phyloP scores from a whole-genome alignment of 2,113 vertebrate species.

The Eira barbara region DNA sequence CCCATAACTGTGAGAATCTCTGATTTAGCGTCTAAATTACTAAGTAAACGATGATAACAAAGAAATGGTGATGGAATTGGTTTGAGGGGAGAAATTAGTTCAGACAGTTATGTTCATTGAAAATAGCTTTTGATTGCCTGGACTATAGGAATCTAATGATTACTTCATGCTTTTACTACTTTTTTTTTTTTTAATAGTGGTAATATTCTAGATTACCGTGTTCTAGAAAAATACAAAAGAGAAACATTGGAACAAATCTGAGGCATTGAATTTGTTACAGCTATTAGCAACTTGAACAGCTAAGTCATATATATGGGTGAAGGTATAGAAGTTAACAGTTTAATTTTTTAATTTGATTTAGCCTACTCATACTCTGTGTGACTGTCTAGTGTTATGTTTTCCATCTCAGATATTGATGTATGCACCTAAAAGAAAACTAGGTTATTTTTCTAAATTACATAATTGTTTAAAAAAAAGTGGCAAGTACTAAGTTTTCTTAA shows the following conservation, averaged over 20 bases:
- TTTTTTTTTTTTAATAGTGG: background rate
- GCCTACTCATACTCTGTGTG: background rate
- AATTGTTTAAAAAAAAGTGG: background rate
- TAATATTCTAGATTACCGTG: background rate
- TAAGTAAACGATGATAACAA: background rate
- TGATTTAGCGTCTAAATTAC: background rate
- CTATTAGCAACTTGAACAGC: background rate
- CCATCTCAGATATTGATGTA: background rate
- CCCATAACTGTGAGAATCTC: background rate
- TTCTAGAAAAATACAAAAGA: conserved; percentile 18
- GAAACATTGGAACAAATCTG: background rate
- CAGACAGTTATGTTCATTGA: background rate
- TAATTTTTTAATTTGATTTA: background rate
- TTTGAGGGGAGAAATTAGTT: background rate
- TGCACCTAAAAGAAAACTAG: background rate
- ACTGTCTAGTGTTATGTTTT: background rate
- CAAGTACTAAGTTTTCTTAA: background rate
- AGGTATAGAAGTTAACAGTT: background rate
- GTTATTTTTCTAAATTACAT: conserved; percentile 23
- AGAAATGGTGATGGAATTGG: background rate
- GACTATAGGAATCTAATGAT: background rate
- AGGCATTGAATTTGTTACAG: background rate
- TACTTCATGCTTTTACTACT: background rate
- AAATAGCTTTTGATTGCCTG: conserved; percentile 9
- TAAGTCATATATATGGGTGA: background rate